A percentile compares a stretch with the other conserved stretches of the same genome.
phyloP scores from a whole-genome alignment of 2,888 invertebrate species.

The Hesperia comma region DNA sequence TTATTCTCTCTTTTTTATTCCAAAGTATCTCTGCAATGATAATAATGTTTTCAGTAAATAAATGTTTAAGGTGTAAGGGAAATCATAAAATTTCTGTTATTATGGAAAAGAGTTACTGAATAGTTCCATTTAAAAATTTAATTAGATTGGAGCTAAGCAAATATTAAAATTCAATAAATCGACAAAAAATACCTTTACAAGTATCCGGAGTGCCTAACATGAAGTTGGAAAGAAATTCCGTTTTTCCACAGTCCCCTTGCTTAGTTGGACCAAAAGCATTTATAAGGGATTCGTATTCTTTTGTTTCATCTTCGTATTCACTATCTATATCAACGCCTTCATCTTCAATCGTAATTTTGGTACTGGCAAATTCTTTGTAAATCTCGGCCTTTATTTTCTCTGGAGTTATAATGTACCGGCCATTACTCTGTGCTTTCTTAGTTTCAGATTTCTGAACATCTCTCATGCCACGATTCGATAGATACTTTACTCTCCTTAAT shows the following conservation, averaged over 20 bases:
- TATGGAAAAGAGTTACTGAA: too few relatives aligned
- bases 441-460: conserved; percentile 51
- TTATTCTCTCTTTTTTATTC: conserved; percentile 83
- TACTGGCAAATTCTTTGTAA: conserved; percentile 66
- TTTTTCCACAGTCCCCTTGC: conserved; percentile 58
- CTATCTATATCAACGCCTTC: conserved; percentile 73
- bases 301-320: conserved; percentile 78
- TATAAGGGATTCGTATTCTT: conserved; percentile 79
- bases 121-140: background rate
- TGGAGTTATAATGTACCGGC: conserved; percentile 63
- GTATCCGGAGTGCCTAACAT: conserved; percentile 84
- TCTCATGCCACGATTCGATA: conserved; percentile 59
- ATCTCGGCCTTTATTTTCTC: conserved; percentile 71
- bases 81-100: too few relatives aligned
- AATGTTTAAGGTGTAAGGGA: too few relatives aligned
- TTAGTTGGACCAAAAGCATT: conserved; percentile 67
- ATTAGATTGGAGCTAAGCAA: background rate
- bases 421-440: conserved; percentile 46
- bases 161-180: background rate
- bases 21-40: conserved; percentile 77
- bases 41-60: background rate
- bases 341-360: conserved; percentile 61
- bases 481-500: conserved; percentile 69
- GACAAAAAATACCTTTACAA: conserved; percentile 81
- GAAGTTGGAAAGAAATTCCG: conserved; percentile 85